These are phyloP conservation scores for Heptranchias perlo DNA, from an alignment of 2,113 vertebrate genomes.

Conservation along the genomic window DNA sequence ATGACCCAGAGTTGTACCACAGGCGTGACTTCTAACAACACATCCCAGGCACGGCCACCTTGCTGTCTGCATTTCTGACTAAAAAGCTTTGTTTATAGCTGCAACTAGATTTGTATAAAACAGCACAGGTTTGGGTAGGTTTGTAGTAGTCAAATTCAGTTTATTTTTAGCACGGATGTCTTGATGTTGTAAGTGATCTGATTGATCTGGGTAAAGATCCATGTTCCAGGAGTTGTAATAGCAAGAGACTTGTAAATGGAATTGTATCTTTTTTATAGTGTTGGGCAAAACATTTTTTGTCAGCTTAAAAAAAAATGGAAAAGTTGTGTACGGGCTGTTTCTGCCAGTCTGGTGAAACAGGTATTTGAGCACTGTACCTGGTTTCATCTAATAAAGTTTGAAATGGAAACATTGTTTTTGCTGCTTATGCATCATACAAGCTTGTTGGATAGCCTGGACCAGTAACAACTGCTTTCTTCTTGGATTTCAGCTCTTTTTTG, in stretches of 20 bases:
- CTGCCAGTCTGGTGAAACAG: conserved; percentile 32
- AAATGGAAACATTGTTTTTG: neutral
- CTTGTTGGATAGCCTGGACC: neutral
- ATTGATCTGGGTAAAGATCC: conserved; percentile 17
- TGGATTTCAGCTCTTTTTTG: neutral
- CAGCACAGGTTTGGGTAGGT: conserved; percentile 3
- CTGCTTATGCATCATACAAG: conserved; percentile 22
- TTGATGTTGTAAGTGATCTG: conserved; percentile 28
- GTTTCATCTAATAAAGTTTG: conserved; percentile 33
- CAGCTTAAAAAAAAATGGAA: neutral
- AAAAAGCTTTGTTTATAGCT: conserved; percentile 36
- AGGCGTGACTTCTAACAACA: conserved; percentile 60
- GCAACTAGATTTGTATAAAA: conserved; percentile 36
- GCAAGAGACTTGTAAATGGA: conserved; percentile 36
- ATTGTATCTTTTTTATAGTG: conserved; percentile 38
- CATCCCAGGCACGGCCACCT: neutral
- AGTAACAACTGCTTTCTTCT: neutral
- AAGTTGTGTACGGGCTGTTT: conserved; percentile 21
- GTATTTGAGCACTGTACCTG: conserved; percentile 35
- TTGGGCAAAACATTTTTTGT: conserved; percentile 16
- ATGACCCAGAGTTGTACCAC: conserved; percentile 63
- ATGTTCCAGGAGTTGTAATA: conserved; percentile 34
- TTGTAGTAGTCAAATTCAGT: conserved; percentile 36
- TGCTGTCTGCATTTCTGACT: conserved; percentile 33
- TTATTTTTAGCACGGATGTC: conserved; percentile 36